Conservation (phyloP, 1,140 invertebrate species). For the Parapsyche elsis region DNA sequence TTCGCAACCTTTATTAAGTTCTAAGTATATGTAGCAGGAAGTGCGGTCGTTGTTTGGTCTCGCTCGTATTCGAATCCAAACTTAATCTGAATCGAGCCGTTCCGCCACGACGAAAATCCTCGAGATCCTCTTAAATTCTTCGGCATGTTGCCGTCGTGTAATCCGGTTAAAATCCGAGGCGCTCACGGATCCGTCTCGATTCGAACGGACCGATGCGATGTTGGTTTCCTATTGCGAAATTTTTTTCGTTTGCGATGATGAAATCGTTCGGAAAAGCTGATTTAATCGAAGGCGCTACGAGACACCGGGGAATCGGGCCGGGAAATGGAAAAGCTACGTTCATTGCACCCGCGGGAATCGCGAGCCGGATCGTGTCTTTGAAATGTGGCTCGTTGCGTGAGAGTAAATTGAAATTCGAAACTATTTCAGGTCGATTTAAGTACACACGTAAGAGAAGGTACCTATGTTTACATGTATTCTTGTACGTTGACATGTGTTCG, state of each 20-base stretch:
- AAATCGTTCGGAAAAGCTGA: constrained; percentile 27
- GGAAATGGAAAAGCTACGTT: constrained; percentile 36
- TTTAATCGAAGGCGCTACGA: constrained; percentile 36
- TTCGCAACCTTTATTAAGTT: too few species aligned
- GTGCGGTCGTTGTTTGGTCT: not conserved
- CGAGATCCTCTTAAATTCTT: constrained; percentile 51
- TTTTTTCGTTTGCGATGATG: constrained; percentile 16
- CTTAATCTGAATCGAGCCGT: constrained; percentile 37
- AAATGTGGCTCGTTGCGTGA: not conserved
- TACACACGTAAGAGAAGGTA: too few species aligned
- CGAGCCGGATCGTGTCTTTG: not conserved
- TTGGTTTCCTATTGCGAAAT: not conserved
- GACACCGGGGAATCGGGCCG: constrained; percentile 11
- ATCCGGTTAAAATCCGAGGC: constrained; percentile 40
- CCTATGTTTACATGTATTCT: too few species aligned
- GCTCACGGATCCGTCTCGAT: not conserved
- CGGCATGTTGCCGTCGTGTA: constrained; percentile 32
- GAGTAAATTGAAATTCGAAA: constrained; percentile 24
- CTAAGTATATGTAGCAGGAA: not conserved
- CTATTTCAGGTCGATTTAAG: not conserved
- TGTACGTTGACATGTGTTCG: too few species aligned
- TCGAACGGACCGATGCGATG: not conserved
- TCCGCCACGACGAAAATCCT: constrained; percentile 33
- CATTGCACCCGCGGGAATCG: constrained; percentile 32
- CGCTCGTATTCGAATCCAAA: not conserved